phyloP scores from a whole-genome alignment of 2,888 invertebrate species.

The Deilephila elpenor region DNA sequence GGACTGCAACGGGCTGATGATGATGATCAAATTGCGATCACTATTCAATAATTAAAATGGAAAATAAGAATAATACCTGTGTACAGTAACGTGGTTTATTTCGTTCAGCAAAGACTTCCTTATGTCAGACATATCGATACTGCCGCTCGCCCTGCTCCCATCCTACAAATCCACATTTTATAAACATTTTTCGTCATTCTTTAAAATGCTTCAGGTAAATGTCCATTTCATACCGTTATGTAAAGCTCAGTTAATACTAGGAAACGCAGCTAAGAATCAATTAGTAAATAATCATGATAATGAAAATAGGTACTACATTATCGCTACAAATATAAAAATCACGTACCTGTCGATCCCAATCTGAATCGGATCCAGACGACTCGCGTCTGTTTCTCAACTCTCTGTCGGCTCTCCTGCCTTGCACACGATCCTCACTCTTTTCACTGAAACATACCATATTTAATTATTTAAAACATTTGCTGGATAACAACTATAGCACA shows the following conservation, averaged over 20 bases:
- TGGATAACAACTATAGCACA: too few species aligned
- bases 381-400: slow-evolving; percentile 81
- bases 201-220: too few species aligned
- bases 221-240: too few species aligned
- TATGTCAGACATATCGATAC: slow-evolving; percentile 88
- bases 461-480: not conserved
- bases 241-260: too few species aligned
- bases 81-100: slow-evolving; percentile 85
- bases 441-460: slow-evolving; percentile 73
- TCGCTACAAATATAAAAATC: too few species aligned
- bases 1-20: too few species aligned
- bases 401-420: slow-evolving; percentile 86
- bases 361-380: slow-evolving; percentile 90
- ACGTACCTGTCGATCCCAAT: slow-evolving; percentile 87
- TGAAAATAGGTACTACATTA: too few species aligned
- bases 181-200: too few species aligned
- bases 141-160: slow-evolving; percentile 86
- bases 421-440: slow-evolving; percentile 88
- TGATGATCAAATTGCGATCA: too few species aligned
- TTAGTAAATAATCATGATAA: too few species aligned
- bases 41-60: too few species aligned
- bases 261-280: too few species aligned
- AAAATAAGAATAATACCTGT: slow-evolving; percentile 55
- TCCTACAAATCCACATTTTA: slow-evolving; percentile 77
- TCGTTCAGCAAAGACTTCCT: slow-evolving; percentile 89